Percentiles rank a stretch among this genome's conserved stretches.
These are phyloP conservation scores for Cyclura pinguis DNA, from an alignment of 2,797 vertebrate species.

Conservation along the genomic window DNA sequence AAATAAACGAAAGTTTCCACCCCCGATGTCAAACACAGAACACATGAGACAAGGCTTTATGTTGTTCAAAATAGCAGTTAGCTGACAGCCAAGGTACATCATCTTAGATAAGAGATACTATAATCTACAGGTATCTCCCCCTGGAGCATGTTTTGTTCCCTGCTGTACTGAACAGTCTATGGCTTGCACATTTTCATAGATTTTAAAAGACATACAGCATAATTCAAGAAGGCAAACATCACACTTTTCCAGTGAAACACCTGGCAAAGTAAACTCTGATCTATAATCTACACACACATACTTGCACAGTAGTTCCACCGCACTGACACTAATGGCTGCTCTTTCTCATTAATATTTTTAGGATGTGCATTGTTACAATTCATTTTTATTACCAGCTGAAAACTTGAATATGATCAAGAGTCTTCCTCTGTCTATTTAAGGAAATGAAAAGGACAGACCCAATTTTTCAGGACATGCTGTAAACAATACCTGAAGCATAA, in stretches of 20 bases:
- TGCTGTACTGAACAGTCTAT: conserved; percentile 47
- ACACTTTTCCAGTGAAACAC: conserved; percentile 32
- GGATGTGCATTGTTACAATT: neutral
- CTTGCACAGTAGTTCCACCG: neutral
- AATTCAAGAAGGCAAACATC: conserved; percentile 47
- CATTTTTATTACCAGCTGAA: neutral
- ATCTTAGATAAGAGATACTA: conserved; percentile 37
- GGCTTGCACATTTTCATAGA: conserved; percentile 31
- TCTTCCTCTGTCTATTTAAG: neutral
- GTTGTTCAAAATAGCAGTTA: conserved; percentile 8
- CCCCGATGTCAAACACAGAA: conserved; percentile 52
- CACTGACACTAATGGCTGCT: neutral
- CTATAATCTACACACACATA: conserved; percentile 14
- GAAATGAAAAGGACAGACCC: neutral
- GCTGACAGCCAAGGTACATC: neutral
- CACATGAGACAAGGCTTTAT: neutral
- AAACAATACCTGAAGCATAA: neutral
- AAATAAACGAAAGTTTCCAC: conserved; percentile 40
- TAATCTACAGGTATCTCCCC: conserved; percentile 39
- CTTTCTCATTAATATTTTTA: conserved; percentile 1
- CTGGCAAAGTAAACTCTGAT: conserved; percentile 28
- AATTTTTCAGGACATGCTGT: neutral
- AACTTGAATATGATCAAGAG: conserved; percentile 13
- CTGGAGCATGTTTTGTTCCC: conserved; percentile 27
- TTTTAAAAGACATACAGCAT: conserved; percentile 50